A percentile compares a stretch with the other conserved stretches of the same genome.
phyloP scores from a whole-genome alignment of 2,113 vertebrate species.

The Acrocephalus arundinaceus region DNA sequence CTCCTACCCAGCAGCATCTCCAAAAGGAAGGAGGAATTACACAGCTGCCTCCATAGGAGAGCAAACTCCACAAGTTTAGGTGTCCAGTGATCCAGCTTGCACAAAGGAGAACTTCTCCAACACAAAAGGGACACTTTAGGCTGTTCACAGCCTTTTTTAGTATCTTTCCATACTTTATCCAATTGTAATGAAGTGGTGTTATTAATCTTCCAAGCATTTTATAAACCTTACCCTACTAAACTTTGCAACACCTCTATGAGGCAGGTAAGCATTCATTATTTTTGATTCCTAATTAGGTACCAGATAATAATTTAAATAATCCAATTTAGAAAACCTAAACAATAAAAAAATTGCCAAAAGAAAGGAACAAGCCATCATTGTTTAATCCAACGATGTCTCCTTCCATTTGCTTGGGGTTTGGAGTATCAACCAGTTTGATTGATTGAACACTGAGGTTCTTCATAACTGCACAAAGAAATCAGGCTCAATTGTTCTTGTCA shows the following conservation, averaged over 20 bases:
- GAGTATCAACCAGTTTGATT: constrained; percentile 45
- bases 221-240: constrained; percentile 34
- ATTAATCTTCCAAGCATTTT: constrained; percentile 45
- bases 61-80: background rate
- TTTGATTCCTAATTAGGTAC: constrained; percentile 39
- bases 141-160: background rate
- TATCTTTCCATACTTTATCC: background rate
- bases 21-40: background rate
- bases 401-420: constrained; percentile 17
- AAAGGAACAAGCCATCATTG: background rate
- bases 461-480: constrained; percentile 56
- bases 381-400: constrained; percentile 29
- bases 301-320: constrained; percentile 58
- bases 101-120: background rate
- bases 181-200: background rate
- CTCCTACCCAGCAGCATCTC: background rate
- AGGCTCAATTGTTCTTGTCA: constrained; percentile 49
- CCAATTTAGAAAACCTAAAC: constrained; percentile 37
- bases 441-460: constrained; percentile 31
- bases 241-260: background rate
- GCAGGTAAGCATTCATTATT: background rate
- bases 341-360: background rate
- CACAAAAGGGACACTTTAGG: background rate
- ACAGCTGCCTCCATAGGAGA: background rate
- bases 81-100: background rate